Base-by-base conservation (phyloP, 2,888 invertebrate genomes). In the Drosophila greeni region DNA sequence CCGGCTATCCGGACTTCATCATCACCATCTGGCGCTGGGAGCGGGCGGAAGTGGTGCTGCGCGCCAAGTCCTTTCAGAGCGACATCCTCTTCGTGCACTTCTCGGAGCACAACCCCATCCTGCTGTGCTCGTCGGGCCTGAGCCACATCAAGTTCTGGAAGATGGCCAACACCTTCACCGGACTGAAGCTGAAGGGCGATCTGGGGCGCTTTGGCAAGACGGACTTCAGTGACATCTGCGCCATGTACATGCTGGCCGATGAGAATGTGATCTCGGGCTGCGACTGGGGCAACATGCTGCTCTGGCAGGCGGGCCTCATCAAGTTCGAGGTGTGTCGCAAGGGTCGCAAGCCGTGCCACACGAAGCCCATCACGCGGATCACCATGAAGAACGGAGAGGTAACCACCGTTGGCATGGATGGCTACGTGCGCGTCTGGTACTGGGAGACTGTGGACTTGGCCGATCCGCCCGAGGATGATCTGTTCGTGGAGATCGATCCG, bases 111-210 rank as follows among this genome's bases (percentile, higher is more conserved):
- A 92, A 95, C 67, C 92, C 94, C 6, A 95, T 95, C 9, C 93
- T 95, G 74, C 90, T 97, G 36, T 94, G 94, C 4, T 93, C 96
- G 4, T 92, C 94, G 77, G 96, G 95, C 11, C 88, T 92, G 2
- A 93, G 93, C 18, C 95, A 96, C 82, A 93, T 95, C 29, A 96
- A 96, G 87, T 96, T 96, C 89, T 97, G 97, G 97, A 97, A 95
- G 90, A 97, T 97, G 94, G 94, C 94, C 0, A 87, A 91, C 70
- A 97, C 97, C 0, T 97, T 97, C 85, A 97, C 97, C 0, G 97
- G 97, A 0, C 89, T 97, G 0, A 97, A 97, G 88, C 89, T 97
- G 8, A 93, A 96, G 88, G 96, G 96, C 2, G 93, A 94, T 82
- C 87, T 95, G n/a, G 97, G 97, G 0, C 91, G 95, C 84, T 97